Conservation (phyloP, 2,113 vertebrate genomes). For the Megaceryle torquata region DNA sequence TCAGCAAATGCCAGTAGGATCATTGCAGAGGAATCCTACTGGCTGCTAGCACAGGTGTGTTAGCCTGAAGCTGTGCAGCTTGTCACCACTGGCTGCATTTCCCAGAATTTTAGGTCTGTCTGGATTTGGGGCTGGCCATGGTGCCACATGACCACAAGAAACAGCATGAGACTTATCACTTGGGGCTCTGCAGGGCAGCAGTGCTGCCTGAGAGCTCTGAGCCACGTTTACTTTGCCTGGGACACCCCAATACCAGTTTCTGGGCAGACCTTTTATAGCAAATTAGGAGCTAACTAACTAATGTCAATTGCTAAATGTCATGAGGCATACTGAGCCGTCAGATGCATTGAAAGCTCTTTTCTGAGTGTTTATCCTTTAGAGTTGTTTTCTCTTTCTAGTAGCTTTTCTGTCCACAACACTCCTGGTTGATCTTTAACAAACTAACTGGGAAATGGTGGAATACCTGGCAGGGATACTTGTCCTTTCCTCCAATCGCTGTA, state of each 20-base stretch:
- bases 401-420: neutral
- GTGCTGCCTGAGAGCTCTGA: neutral
- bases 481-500: neutral
- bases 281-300: neutral
- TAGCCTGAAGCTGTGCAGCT: neutral
- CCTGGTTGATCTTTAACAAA: constrained; percentile 42
- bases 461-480: neutral
- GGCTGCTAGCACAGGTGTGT: neutral
- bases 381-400: neutral
- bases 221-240: neutral
- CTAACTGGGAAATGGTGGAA: neutral
- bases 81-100: neutral
- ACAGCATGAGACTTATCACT: neutral
- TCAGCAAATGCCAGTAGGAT: neutral
- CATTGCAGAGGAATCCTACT: neutral
- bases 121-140: neutral
- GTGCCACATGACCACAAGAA: accelerated
- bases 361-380: neutral
- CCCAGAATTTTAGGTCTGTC: neutral
- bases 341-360: neutral
- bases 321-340: neutral
- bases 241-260: neutral
- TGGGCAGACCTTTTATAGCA: neutral
- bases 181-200: neutral
- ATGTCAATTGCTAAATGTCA: neutral